Evolutionary conservation across 2,113 vertebrate species (phyloP).

Genomic region (Nothoprocta pentlandii): DNA sequence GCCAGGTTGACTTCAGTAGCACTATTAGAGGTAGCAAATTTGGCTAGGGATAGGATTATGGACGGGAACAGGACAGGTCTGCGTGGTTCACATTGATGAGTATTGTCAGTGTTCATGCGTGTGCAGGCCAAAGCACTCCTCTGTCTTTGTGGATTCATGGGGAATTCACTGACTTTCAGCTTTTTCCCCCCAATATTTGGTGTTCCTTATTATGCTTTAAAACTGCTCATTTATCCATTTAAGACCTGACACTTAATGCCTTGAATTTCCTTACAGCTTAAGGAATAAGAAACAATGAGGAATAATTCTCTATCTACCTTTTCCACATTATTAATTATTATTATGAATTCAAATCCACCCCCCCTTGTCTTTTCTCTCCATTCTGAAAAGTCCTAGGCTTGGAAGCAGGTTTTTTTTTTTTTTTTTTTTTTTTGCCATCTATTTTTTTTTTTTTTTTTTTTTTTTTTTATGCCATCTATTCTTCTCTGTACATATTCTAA

Average conservation of each 20-base stretch:
- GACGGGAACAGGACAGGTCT: neutral
- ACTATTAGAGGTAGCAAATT: neutral
- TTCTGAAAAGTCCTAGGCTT: neutral
- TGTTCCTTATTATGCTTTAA: neutral
- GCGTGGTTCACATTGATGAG: neutral
- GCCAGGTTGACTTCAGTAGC: neutral
- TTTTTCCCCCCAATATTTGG: neutral
- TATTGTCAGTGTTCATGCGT: neutral
- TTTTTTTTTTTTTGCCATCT: neutral
- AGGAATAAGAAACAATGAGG: neutral
- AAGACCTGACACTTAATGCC: neutral
- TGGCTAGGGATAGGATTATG: neutral
- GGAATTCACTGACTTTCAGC: neutral
- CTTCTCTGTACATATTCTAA: neutral
- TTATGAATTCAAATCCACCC: neutral
- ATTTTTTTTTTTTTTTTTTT: neutral
- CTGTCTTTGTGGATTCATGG: neutral
- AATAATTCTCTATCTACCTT: neutral
- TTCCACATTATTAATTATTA: accelerated
- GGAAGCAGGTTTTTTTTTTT: neutral
- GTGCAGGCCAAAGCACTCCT: neutral
- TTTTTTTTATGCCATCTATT: neutral
- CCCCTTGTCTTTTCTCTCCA: neutral
- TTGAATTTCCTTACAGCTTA: neutral
- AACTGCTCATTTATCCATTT: neutral